phyloP scores from a whole-genome alignment of 2,888 invertebrate genomes.

The Ophion ellenae region DNA sequence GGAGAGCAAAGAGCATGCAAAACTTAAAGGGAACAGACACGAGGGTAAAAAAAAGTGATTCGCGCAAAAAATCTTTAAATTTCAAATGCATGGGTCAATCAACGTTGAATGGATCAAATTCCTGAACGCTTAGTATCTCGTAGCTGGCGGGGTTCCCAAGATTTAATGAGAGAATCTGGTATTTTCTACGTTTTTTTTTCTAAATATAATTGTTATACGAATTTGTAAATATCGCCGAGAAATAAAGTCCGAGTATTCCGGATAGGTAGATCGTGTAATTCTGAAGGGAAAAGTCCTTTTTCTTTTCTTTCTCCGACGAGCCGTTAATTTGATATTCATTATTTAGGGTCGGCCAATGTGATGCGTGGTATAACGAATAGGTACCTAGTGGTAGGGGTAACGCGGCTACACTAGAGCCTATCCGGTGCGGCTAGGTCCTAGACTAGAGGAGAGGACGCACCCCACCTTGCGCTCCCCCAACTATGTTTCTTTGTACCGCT shows the following conservation, averaged over 20 bases:
- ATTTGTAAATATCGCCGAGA: neutral
- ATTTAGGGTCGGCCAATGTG: neutral
- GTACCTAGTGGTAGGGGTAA: no score
- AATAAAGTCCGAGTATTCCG: neutral
- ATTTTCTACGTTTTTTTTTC: neutral
- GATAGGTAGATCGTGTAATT: no score
- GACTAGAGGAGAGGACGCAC: no score
- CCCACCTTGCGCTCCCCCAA: no score
- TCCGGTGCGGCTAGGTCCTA: no score
- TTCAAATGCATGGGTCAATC: neutral
- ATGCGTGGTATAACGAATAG: neutral
- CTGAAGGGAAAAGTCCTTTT: no score
- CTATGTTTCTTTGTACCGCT: neutral
- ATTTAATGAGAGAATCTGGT: neutral
- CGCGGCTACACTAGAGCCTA: no score
- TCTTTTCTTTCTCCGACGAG: neutral
- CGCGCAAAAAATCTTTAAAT: slow-evolving; percentile 26
- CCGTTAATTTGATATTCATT: neutral
- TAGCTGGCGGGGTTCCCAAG: neutral
- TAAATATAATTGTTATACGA: neutral
- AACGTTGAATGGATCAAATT: neutral
- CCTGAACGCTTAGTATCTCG: neutral
- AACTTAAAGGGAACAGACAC: slow-evolving; percentile 11
- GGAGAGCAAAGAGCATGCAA: slow-evolving; percentile 25
- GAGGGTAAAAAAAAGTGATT: slow-evolving; percentile 11